Conservation (phyloP, 2,888 invertebrate genomes). For the Peribatodes rhomboidaria region DNA sequence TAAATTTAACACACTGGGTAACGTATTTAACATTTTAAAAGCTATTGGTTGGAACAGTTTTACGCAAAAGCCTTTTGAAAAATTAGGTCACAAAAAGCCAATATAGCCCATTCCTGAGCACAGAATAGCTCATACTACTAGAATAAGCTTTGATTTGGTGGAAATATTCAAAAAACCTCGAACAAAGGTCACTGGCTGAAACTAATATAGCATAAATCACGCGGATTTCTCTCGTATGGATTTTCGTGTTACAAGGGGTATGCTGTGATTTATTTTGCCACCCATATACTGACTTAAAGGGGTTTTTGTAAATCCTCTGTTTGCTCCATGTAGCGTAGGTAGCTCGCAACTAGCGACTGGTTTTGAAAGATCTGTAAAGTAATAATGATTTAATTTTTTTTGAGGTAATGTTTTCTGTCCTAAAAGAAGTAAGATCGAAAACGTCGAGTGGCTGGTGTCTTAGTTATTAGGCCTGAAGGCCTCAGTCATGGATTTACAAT, state of each 20-base stretch:
- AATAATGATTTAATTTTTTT: neutral
- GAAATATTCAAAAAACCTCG: constrained; percentile 50
- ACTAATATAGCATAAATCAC: constrained; percentile 64
- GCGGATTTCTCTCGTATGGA: constrained; percentile 60
- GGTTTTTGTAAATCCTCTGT: constrained; percentile 33
- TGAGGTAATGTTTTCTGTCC: too few species aligned
- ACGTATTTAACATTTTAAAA: neutral
- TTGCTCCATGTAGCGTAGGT: constrained; percentile 1
- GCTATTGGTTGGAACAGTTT: neutral
- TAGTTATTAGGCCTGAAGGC: too few species aligned
- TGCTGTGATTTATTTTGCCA: constrained; percentile 43
- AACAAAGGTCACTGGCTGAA: constrained; percentile 55
- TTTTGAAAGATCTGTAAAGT: neutral
- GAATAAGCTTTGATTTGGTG: constrained; percentile 38
- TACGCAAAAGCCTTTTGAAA: constrained; percentile 3
- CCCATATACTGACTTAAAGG: constrained; percentile 25
- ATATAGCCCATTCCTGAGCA: neutral
- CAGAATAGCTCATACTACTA: neutral
- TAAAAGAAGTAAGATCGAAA: too few species aligned
- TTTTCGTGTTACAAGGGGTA: constrained; percentile 53
- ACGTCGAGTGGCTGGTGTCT: too few species aligned
- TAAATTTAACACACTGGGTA: too few species aligned
- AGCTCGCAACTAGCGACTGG: neutral
- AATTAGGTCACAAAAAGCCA: constrained; percentile 10
- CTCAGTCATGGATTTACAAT: too few species aligned